Conservation (phyloP, 2,888 invertebrate genomes). For the Sipha maydis region DNA sequence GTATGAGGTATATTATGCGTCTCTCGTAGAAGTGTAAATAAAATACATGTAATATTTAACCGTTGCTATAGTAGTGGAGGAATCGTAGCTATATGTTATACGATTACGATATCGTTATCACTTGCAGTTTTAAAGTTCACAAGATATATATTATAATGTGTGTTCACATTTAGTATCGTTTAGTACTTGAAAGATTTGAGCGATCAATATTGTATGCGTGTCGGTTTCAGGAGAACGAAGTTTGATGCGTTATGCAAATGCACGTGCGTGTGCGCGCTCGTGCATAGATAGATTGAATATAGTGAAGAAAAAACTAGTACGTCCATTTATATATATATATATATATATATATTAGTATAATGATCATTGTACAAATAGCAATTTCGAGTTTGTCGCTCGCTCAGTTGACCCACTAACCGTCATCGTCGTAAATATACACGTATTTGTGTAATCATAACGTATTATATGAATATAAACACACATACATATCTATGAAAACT, state of each 20-base stretch:
- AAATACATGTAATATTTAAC: too few species aligned
- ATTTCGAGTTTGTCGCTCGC: constrained; percentile 46
- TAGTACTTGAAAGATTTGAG: background rate
- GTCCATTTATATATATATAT: background rate
- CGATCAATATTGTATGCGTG: background rate
- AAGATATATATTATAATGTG: background rate
- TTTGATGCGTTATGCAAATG: constrained; percentile 36
- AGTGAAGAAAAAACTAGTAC: background rate
- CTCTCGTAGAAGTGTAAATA: too few species aligned
- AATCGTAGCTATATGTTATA: background rate
- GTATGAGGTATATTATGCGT: too few species aligned
- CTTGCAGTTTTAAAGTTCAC: background rate
- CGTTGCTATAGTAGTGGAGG: too few species aligned
- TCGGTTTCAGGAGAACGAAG: background rate
- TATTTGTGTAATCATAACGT: background rate
- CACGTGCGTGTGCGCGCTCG: background rate
- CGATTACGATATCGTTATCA: background rate
- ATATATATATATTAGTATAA: constrained; percentile 14
- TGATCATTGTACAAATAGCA: constrained; percentile 15
- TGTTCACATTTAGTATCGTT: too few species aligned
- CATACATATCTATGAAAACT: constrained; percentile 4
- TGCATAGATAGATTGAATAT: background rate
- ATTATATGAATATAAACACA: background rate
- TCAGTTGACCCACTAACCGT: constrained; percentile 51
- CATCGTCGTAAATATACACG: background rate